These are phyloP conservation scores for Xiphophorus hellerii DNA, from an alignment of 2,113 vertebrate genomes.

Conservation along the genomic window DNA sequence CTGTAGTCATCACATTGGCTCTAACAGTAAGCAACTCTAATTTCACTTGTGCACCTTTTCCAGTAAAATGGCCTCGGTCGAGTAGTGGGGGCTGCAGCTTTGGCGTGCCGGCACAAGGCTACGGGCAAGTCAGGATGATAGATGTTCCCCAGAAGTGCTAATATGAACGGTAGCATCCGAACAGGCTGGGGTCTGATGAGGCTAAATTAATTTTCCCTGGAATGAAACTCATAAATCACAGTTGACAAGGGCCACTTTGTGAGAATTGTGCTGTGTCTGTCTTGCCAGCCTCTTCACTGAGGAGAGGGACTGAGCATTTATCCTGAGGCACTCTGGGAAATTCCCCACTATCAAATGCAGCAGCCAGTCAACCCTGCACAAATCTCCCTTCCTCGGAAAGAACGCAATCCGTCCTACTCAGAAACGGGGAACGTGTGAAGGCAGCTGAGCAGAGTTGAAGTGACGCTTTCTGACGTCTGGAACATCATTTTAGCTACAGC, in stretches of 20 bases:
- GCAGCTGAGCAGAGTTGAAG: neutral
- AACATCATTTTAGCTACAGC: neutral
- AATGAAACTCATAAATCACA: conserved; percentile 78
- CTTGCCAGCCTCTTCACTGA: conserved; percentile 52
- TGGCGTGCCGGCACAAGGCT: conserved; percentile 35
- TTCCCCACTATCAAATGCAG: conserved; percentile 48
- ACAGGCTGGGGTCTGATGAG: conserved; percentile 65
- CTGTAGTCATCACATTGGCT: conserved; percentile 43
- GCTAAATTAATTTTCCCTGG: conserved; percentile 76
- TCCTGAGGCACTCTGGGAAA: conserved; percentile 65
- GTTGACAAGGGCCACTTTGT: conserved; percentile 72
- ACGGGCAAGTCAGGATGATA: conserved; percentile 66
- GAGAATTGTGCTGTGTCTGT: conserved; percentile 64
- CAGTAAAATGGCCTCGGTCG: conserved; percentile 35
- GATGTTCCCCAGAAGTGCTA: conserved; percentile 73
- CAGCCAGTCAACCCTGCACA: conserved; percentile 37
- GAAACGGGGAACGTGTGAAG: conserved; percentile 12
- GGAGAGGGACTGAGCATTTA: conserved; percentile 59
- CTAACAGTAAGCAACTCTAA: conserved; percentile 54
- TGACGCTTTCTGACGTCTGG: neutral
- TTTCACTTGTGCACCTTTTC: conserved; percentile 42
- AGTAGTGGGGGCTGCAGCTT: conserved; percentile 15
- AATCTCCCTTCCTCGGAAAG: conserved; percentile 43
- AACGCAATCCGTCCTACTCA: conserved; percentile 24
- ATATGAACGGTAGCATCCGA: conserved; percentile 64